Evolutionary conservation across 1,140 invertebrate genomes (phyloP), one percentile per base, ranked within the genome.

Genomic region (Leptinotarsa defecta): DNA sequence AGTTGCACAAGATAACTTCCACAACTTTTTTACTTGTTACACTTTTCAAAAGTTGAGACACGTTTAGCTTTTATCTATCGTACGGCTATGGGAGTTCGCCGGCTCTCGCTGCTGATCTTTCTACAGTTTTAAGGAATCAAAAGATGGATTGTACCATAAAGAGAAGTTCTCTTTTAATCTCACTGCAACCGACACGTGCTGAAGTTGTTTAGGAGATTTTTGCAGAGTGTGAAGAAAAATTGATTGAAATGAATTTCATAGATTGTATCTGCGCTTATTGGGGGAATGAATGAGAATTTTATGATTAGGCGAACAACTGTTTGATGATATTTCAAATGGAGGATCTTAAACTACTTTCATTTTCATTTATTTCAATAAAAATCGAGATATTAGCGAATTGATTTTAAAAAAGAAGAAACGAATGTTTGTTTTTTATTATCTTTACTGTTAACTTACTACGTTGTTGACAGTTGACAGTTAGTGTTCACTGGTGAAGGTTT

Each of bases 21-120:
- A 71, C 69, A 61, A 61, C 69, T 61, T 71, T 71, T 71, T 71
- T 71, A 24, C 48, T 71, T 71, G 69, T 71, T 71, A 71, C 49
- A 61, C 69, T 71, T 71, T 71, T 71, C 69, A 71, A 71, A 71
- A 71, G 49, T 49, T 71, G 19, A 48, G 69, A 65, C 63, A 65
- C 63, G 63, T 65, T 65, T 27, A 27, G 63, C 24, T 65, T 65
- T 65, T 65, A 65, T 65, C 63, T 65, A 65, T 65, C 63, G 63
- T 65, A 13, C 24, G 19, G 17, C 20, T 20, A n/a, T 62, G 17
- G 17, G 61, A 62, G 20, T 20, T 62, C 17, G 17, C 17, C 17
- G 20, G 61, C 20, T 62, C 24, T 20, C 68, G 43, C 13, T 34
- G 27, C 43, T 67, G 68, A 69, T 69, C 68, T 69, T 69, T 69